A percentile compares a stretch with the other conserved stretches of the same genome.
Conservation (phyloP, 2,888 invertebrate species). For the Stenotaenia linearis region DNA sequence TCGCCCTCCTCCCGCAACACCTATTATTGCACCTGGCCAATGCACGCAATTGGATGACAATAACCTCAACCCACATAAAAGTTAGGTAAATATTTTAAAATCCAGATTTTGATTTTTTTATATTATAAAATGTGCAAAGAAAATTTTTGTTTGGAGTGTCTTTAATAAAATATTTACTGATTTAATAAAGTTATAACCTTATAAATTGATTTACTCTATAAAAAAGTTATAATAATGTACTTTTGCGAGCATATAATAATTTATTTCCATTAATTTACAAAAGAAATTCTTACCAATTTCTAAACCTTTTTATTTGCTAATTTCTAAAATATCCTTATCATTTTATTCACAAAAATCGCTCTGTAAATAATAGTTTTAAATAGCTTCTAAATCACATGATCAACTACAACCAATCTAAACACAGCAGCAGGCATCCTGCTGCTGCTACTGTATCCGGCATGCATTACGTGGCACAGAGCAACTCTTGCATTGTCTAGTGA, state of each 20-base stretch:
- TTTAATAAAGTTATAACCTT: too few species aligned
- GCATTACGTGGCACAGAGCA: not conserved
- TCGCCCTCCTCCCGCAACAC: not conserved
- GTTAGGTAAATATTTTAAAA: not conserved
- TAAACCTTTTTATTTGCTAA: too few species aligned
- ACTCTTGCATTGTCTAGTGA: not conserved
- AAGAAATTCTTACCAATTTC: too few species aligned
- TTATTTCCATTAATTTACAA: too few species aligned
- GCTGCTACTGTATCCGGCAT: not conserved
- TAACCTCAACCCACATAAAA: not conserved
- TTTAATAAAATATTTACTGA: too few species aligned
- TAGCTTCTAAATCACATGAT: not conserved
- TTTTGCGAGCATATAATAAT: too few species aligned
- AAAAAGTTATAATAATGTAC: too few species aligned
- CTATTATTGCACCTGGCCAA: slow-evolving; percentile 8
- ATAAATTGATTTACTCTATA: too few species aligned
- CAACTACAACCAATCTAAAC: not conserved
- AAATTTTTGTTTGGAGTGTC: too few species aligned
- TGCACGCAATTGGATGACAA: not conserved
- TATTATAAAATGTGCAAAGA: too few species aligned
- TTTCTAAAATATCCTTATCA: too few species aligned
- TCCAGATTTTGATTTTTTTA: not conserved
- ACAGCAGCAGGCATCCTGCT: not conserved
- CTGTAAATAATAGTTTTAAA: not conserved
- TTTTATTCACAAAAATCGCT: not conserved